Evolutionary conservation across 1,140 invertebrate species (phyloP), one percentile per base, ranked within the genome.

Genomic region (Pristionchus pacificus): DNA sequence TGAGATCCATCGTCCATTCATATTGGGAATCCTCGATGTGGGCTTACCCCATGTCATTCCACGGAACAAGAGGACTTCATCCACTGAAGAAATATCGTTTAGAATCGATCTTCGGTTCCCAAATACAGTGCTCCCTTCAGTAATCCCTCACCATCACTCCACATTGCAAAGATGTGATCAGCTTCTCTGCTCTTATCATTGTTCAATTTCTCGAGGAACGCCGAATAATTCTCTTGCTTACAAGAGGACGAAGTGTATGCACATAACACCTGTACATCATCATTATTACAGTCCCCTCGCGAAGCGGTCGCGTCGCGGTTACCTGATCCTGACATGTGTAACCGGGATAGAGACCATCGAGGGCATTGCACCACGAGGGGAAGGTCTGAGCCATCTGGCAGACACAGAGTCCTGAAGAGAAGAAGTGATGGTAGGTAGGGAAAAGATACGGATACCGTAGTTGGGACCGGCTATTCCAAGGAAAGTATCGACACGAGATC

Each of bases 291-390:
- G 19, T 49, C 19, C 38, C 19, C 19, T 6, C 6, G 19, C 6
- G 38, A 10, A 49, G 6, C 6, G 38, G 6, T 49, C 38, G 38
- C 6, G 38, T 6, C 38, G 38, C 38, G 59, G 3, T 65, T 57
- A 80, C 79, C 71, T 80, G 79, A 65, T 83, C 81, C 33, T 84
- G 82, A 68, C 81, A 83, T 63, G 73, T 80, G 65, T 83, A 83
- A 30, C 81, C 81, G 1, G 81, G 81, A 75, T 83, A 83, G 19
- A 83, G 65, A 32, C 81, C 81, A 70, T 83, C 81, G 19, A 83
- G 70, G 6, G 81, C 82, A 74, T 83, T 83, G 60, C 81, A 83
- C 80, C 80, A 84, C 6, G 81, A 82, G n/a, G 82, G 82, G 24
- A 83, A 76, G 14, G 80, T 82, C 59, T 83, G 80, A 31, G 81